These are phyloP conservation scores for Scleropages formosus DNA, from an alignment of 2,797 vertebrate species.

Conservation along the genomic window DNA sequence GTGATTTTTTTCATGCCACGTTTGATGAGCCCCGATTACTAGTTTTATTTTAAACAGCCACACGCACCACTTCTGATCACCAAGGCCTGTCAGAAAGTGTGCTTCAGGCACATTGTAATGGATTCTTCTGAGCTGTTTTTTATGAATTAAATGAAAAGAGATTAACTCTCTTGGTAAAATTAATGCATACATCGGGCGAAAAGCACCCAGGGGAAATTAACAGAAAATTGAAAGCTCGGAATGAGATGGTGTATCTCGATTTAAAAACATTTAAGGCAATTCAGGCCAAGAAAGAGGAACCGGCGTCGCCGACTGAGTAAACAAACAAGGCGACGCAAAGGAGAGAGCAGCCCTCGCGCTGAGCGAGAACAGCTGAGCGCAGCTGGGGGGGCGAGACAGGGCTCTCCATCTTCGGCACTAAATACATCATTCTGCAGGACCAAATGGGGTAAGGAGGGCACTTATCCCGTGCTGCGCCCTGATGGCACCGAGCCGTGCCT, in stretches of 20 bases:
- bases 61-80: slow-evolving; percentile 47
- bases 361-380: slow-evolving; percentile 4
- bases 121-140: slow-evolving; percentile 53
- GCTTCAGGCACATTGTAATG: slow-evolving; percentile 62
- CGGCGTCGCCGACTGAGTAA: slow-evolving; percentile 8
- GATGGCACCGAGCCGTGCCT: no score
- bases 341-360: neutral
- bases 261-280: slow-evolving; percentile 27
- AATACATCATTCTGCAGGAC: no score
- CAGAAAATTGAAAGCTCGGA: slow-evolving; percentile 8
- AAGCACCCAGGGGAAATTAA: slow-evolving; percentile 41
- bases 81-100: slow-evolving; percentile 35
- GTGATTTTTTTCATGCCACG: slow-evolving; percentile 21
- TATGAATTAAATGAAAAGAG: slow-evolving; percentile 62
- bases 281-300: neutral
- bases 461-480: no score
- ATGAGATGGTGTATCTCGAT: neutral
- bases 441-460: no score
- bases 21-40: slow-evolving; percentile 62
- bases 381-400: no score
- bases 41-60: slow-evolving; percentile 57
- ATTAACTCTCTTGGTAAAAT: slow-evolving; percentile 62
- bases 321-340: neutral
- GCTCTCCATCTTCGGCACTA: neutral
- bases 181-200: slow-evolving; percentile 53